These are phyloP conservation scores for Elephantulus edwardii DNA, from an alignment of 2,113 vertebrate species.

Conservation along the genomic window DNA sequence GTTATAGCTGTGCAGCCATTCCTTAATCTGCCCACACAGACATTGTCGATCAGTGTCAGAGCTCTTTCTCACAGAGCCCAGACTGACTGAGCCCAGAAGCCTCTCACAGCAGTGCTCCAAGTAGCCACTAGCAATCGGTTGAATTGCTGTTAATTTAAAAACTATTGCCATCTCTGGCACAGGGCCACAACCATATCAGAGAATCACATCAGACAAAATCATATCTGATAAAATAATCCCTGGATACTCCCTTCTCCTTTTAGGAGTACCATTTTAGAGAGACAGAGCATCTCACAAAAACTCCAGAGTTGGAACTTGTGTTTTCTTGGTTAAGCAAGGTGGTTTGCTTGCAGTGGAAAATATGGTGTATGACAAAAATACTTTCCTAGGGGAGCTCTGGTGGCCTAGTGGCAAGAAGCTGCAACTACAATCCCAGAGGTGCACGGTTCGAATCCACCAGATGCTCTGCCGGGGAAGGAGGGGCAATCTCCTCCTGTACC, in stretches of 20 bases:
- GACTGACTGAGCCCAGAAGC: neutral
- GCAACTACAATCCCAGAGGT: no score
- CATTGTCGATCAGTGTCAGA: neutral
- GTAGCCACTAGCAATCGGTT: neutral
- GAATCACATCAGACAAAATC: neutral
- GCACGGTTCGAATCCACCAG: no score
- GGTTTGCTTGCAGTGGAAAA: neutral
- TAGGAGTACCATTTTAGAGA: neutral
- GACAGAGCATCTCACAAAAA: neutral
- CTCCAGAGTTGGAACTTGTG: neutral
- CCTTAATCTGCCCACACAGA: neutral
- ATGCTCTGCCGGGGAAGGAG: no score
- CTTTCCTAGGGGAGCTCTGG: no score
- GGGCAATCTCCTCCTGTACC: no score
- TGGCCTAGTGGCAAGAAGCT: no score
- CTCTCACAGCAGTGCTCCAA: neutral
- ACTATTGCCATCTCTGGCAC: neutral
- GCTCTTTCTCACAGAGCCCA: neutral
- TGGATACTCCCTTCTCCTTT: neutral
- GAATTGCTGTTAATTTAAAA: neutral
- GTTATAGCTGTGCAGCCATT: neutral
- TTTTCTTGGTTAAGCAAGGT: neutral
- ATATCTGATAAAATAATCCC: neutral
- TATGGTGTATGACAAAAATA: neutral
- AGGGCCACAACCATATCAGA: neutral